These are phyloP conservation scores for Bryconaethiops microstoma DNA, from an alignment of 2,797 vertebrate genomes.

Conservation along the genomic window DNA sequence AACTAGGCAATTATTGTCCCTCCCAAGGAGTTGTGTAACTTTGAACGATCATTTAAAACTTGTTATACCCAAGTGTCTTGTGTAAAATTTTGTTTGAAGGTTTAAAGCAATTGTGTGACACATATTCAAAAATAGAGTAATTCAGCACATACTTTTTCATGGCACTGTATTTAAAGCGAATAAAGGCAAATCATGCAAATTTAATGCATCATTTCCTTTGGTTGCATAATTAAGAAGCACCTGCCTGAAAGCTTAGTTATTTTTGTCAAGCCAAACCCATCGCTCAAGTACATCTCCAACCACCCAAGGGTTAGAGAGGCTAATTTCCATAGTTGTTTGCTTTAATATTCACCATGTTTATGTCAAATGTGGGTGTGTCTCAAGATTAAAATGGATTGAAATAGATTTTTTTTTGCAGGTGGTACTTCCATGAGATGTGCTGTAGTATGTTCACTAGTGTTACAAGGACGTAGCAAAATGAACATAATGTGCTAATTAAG, in stretches of 20 bases:
- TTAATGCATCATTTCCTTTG: not conserved
- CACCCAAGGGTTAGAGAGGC: not conserved
- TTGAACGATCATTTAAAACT: no score
- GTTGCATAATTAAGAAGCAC: not conserved
- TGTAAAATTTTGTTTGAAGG: no score
- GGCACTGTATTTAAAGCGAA: not conserved
- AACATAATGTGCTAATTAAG: slow-evolving; percentile 47
- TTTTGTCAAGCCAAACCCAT: not conserved
- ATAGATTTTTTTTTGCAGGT: slow-evolving; percentile 22
- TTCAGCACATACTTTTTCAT: no score
- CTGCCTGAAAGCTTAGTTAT: not conserved
- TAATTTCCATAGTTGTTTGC: no score
- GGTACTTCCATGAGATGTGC: slow-evolving; percentile 31
- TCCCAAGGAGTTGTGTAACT: no score
- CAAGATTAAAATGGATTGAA: not conserved
- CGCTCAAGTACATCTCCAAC: not conserved
- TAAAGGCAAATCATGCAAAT: not conserved
- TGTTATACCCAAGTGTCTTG: no score
- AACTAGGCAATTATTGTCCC: no score
- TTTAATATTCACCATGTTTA: no score
- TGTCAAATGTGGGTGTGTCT: no score
- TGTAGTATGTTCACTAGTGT: slow-evolving; percentile 21
- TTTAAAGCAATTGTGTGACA: no score
- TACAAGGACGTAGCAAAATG: slow-evolving; percentile 28
- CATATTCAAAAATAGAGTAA: no score